A percentile compares a stretch with the other conserved stretches of the same genome.
These are phyloP conservation scores for Aphelenchoides besseyi DNA, from an alignment of 1,140 invertebrate genomes.

Conservation along the genomic window DNA sequence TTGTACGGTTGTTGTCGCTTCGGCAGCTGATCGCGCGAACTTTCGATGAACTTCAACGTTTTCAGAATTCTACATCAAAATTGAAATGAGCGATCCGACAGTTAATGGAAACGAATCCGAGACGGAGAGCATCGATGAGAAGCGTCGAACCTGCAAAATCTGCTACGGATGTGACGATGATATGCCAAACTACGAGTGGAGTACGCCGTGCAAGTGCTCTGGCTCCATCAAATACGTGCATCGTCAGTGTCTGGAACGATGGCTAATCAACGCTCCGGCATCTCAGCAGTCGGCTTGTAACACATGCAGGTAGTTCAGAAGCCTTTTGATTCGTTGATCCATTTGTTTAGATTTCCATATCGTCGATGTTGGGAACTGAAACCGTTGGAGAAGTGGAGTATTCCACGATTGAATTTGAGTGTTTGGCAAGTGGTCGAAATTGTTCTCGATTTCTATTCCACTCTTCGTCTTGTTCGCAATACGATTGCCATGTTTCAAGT, in stretches of 20 bases:
- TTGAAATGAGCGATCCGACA: not conserved
- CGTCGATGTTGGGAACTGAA: slow-evolving; percentile 33
- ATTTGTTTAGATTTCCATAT: slow-evolving; percentile 37
- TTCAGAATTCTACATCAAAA: no score
- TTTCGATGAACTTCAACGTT: no score
- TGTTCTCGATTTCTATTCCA: slow-evolving; percentile 41
- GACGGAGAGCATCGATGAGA: slow-evolving; percentile 18
- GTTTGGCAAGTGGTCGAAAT: slow-evolving; percentile 44
- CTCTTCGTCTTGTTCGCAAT: slow-evolving; percentile 33
- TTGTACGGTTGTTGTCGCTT: no score
- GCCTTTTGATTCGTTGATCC: slow-evolving; percentile 21
- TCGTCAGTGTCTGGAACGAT: slow-evolving; percentile 26
- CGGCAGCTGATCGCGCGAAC: no score
- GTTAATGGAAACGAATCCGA: not conserved
- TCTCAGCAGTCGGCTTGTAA: slow-evolving; percentile 37
- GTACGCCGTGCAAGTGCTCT: slow-evolving; percentile 42
- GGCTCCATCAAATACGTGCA: slow-evolving; percentile 49
- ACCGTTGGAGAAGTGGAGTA: slow-evolving; percentile 23
- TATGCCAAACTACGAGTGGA: slow-evolving; percentile 22
- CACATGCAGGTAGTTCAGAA: slow-evolving; percentile 37
- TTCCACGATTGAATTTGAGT: slow-evolving; percentile 25
- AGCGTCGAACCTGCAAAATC: slow-evolving; percentile 35
- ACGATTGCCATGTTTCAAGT: slow-evolving; percentile 27
- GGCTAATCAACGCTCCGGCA: slow-evolving; percentile 37
- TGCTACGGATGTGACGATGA: slow-evolving; percentile 37